Base-by-base conservation (phyloP, 1,140 invertebrate species). In the Drosophila sucinea region DNA sequence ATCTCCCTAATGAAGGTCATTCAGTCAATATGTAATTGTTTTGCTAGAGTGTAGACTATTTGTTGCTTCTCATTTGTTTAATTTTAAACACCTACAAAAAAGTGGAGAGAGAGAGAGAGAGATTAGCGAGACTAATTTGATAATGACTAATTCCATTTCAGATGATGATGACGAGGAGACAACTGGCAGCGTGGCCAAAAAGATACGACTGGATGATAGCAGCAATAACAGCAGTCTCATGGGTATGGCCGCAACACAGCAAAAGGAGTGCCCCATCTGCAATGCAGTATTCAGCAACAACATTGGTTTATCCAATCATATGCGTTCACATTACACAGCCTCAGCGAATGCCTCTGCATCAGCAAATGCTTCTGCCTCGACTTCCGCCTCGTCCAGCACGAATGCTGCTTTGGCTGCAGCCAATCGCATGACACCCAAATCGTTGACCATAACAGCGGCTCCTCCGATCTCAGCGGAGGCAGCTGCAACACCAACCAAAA, bases 231-330 rank as follows among this genome's bases (percentile, higher is more conserved):
- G 86, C 73, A 77, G 75, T 71, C 56, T 85, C 56, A 73, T 73
- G 51, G 68, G 63, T 55, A 65, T 71, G 6, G 73, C 73, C 70
- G 78, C 44, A 1, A 51, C 73, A 55, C 74, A 91, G 64, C 77
- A 89, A n/a, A 90, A 90, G 47, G 90, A 92, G 67, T 92, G 91
- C 17, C 80, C 82, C 57, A 87, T 92, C 41, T 92, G 91, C 62
- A 91, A 87, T 83, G 87, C 90, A 0, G 82, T 91, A 23, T 92
- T 92, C 32, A 90, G 74, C 67, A 91, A 91, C 63, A 92, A 91
- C 40, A 90, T 92, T 60, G 91, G 87, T 0, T 67, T 92, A 1
- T 92, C 91, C n/a, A 92, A 92, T 79, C 91, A 92, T 29, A 92
- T 92, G 91, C 79, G 91, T 8, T 90, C 91, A 2, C 91, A 92